Evolutionary conservation across 1,140 invertebrate genomes (phyloP).

Genomic region (Apis laboriosa): DNA sequence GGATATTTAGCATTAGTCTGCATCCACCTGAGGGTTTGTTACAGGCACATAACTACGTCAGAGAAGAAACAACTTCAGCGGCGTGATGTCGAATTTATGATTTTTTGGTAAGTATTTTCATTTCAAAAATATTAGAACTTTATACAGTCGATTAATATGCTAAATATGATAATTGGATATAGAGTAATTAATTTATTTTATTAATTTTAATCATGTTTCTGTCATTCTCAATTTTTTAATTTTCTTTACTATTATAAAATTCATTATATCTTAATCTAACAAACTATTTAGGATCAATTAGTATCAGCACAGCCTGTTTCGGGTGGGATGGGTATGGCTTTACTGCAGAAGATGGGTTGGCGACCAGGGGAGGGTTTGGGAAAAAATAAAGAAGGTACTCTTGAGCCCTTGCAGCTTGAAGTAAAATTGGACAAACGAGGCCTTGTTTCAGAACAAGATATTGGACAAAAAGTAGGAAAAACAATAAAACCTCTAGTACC

Average conservation of each 20-base stretch:
- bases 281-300: constrained; percentile 89
- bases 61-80: constrained; percentile 76
- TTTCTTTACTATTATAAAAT: constrained; percentile 2
- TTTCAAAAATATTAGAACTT: constrained; percentile 44
- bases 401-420: constrained; percentile 93
- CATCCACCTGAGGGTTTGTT: constrained; percentile 87
- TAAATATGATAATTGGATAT: constrained; percentile 12
- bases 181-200: constrained; percentile 22
- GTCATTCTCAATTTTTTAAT: constrained; percentile 9
- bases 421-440: constrained; percentile 97
- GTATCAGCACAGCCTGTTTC: constrained; percentile 91
- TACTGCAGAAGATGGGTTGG: constrained; percentile 99
- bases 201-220: constrained; percentile 35
- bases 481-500: constrained; percentile 71
- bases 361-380: constrained; percentile 96
- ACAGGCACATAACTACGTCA: constrained; percentile 82
- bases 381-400: constrained; percentile 94
- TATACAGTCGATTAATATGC: constrained; percentile 23
- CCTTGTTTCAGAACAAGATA: constrained; percentile 87
- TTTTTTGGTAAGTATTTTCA: constrained; percentile 77
- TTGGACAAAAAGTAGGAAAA: constrained; percentile 77
- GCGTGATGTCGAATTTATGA: constrained; percentile 76
- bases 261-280: constrained; percentile 38
- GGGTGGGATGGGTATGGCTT: constrained; percentile 96
- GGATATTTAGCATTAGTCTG: constrained; percentile 79